phyloP scores from a whole-genome alignment of 1,140 invertebrate species.

The Plutomurus gul region DNA sequence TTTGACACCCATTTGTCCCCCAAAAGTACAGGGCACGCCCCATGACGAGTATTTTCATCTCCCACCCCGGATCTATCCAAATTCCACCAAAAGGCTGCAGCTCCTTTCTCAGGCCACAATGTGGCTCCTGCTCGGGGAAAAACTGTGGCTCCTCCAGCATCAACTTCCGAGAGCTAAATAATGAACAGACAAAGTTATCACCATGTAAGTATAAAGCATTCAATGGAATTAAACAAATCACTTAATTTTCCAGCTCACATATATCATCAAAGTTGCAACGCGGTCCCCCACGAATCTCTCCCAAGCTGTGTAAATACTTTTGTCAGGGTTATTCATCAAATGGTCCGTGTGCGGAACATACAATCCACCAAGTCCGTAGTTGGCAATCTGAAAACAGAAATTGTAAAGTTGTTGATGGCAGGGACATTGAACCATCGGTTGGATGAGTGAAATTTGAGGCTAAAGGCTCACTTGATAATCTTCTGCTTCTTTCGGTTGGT shows the following conservation, averaged over 20 bases:
- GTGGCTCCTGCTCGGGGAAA: conserved; percentile 58
- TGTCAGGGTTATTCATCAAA: conserved; percentile 57
- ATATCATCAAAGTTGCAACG: conserved; percentile 65
- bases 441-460: background rate
- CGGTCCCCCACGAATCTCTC: conserved; percentile 61
- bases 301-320: conserved; percentile 55
- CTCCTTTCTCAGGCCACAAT: conserved; percentile 58
- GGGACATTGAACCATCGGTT: background rate
- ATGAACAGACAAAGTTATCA: background rate
- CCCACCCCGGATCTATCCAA: conserved; percentile 59
- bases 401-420: background rate
- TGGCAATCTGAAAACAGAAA: conserved; percentile 58
- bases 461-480: conserved; percentile 53
- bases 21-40: conserved; percentile 61
- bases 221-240: background rate
- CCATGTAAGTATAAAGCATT: background rate
- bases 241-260: conserved; percentile 60
- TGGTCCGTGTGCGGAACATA: conserved; percentile 70
- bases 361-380: conserved; percentile 70
- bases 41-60: conserved; percentile 60
- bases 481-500: conserved; percentile 52
- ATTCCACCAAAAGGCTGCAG: conserved; percentile 63
- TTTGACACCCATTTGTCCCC: conserved; percentile 62
- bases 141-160: conserved; percentile 60
- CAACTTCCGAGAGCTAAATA: conserved; percentile 59